Percentiles rank a stretch among this genome's conserved stretches.
phyloP scores from a whole-genome alignment of 2,888 invertebrate genomes.

The Eugnorisma glareosa region DNA sequence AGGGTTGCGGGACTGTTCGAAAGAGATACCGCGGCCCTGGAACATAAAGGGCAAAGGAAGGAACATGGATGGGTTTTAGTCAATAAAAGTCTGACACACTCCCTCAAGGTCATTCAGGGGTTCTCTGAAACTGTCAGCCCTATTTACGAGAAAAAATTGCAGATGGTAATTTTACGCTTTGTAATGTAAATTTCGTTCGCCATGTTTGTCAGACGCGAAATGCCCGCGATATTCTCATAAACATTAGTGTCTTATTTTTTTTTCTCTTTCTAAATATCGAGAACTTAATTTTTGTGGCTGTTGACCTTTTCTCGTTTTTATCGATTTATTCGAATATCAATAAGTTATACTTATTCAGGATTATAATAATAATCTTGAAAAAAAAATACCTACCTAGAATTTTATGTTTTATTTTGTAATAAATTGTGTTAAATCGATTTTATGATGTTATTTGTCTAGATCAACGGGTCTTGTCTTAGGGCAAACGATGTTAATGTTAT shows the following conservation, averaged over 20 bases:
- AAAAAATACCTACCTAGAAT: slow-evolving; percentile 13
- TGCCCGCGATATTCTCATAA: slow-evolving; percentile 50
- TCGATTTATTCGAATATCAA: slow-evolving; percentile 52
- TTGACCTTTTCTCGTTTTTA: slow-evolving; percentile 71
- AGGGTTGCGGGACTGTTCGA: no score
- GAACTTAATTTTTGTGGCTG: slow-evolving; percentile 66
- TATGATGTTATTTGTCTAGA: slow-evolving; percentile 43
- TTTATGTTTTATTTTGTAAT: slow-evolving; percentile 46
- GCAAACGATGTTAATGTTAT: slow-evolving; percentile 1
- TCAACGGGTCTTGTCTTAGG: slow-evolving; percentile 24
- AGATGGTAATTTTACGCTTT: slow-evolving; percentile 73
- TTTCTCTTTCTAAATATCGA: slow-evolving; percentile 41
- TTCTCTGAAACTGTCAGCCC: slow-evolving; percentile 57
- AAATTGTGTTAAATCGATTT: slow-evolving; percentile 55
- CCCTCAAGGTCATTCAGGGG: neutral
- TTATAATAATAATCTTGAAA: slow-evolving; percentile 42
- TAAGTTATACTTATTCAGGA: slow-evolving; percentile 54
- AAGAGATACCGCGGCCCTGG: no score
- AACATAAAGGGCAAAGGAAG: no score
- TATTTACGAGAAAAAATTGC: slow-evolving; percentile 55
- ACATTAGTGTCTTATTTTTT: slow-evolving; percentile 31
- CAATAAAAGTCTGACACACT: no score
- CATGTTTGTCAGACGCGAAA: slow-evolving; percentile 64
- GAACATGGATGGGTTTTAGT: no score
- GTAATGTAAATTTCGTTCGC: slow-evolving; percentile 69